Evolutionary conservation across 1,140 invertebrate genomes (phyloP), one percentile per base, ranked within the genome.

Genomic region (Wasmannia auropunctata): DNA sequence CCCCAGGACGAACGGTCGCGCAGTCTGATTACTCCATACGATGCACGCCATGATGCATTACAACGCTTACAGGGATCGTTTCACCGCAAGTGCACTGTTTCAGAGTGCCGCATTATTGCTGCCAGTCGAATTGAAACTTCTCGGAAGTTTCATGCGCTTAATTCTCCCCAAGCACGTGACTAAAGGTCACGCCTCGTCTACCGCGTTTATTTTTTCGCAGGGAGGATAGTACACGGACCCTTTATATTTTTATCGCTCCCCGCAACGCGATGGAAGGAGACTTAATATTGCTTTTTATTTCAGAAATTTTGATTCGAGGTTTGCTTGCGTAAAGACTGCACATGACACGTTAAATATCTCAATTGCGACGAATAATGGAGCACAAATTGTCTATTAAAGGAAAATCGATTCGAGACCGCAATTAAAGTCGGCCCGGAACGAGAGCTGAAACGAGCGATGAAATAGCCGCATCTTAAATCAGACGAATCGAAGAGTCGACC

Each of bases 61-160:
- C 37, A 40, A n/a, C n/a, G 37, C 79, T 83, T 83, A 83, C 51
- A 58, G n/a, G 28, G 40, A 83, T 74, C 49, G 51, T 72, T 74
- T 69, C 65, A 6, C 51, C 65, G 65, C 79, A 58, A 83, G 67
- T 72, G 37, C 79, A 22, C 31, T 37, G 79, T 81, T 81, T 58
- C 65, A 34, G 67, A 58, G 37, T 46, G 54, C 34, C 7, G 51
- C 67, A 22, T 72, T 74, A 83, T 43, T 72, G 67, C 54, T 34
- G 54, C 67, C 28, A 54, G 46, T 60, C 74, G 74, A 79, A 85
- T 79, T 79, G 58, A 65, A 85, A 79, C 72, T 85, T 85, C 74
- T 62, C 56, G 74, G 83, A 85, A 85, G 83, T 85, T 85, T 63
- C 83, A 54, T 85, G 83, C 72, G 56, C 74, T 62, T 77, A 85